Percentiles rank a stretch among this genome's conserved stretches.
Conservation (phyloP, 2,888 invertebrate genomes). For the Chrysopilus asiliformis region DNA sequence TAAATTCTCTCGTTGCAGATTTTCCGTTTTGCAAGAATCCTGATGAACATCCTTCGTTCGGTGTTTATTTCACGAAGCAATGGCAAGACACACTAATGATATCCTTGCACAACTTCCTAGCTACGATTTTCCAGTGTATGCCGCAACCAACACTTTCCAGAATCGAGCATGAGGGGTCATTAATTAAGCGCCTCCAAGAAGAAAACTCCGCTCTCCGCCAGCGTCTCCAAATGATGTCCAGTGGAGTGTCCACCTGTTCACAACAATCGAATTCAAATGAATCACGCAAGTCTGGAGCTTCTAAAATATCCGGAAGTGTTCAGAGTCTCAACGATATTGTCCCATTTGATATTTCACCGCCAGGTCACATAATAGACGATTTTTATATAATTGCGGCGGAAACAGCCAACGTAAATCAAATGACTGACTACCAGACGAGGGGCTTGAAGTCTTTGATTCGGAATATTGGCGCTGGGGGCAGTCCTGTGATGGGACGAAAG, state of each 20-base stretch:
- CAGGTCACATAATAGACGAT: slow-evolving; percentile 75
- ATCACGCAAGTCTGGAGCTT: slow-evolving; percentile 10
- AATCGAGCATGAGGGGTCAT: slow-evolving; percentile 72
- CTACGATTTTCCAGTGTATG: slow-evolving; percentile 77
- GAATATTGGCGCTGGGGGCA: slow-evolving; percentile 65
- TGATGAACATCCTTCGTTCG: slow-evolving; percentile 78
- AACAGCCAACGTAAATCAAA: slow-evolving; percentile 34
- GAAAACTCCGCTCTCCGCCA: slow-evolving; percentile 61
- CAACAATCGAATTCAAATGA: slow-evolving; percentile 13
- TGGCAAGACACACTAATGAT: slow-evolving; percentile 91
- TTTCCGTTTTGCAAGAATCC: slow-evolving; percentile 84
- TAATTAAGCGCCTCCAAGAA: slow-evolving; percentile 68
- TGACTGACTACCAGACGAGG: slow-evolving; percentile 48
- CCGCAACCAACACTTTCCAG: slow-evolving; percentile 74
- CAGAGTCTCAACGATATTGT: slow-evolving; percentile 46
- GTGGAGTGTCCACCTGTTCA: slow-evolving; percentile 5
- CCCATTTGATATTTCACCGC: slow-evolving; percentile 53
- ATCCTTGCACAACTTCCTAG: slow-evolving; percentile 84
- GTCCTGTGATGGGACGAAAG: slow-evolving; percentile 67
- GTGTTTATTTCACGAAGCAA: slow-evolving; percentile 77
- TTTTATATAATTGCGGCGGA: slow-evolving; percentile 82
- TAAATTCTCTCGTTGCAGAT: slow-evolving; percentile 44
- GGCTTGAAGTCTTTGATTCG: slow-evolving; percentile 65
- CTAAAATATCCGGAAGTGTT: slow-evolving; percentile 28
- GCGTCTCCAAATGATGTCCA: slow-evolving; percentile 37